Base-by-base conservation (phyloP, 2,797 vertebrate species). In the Adelosebastes latens region DNA sequence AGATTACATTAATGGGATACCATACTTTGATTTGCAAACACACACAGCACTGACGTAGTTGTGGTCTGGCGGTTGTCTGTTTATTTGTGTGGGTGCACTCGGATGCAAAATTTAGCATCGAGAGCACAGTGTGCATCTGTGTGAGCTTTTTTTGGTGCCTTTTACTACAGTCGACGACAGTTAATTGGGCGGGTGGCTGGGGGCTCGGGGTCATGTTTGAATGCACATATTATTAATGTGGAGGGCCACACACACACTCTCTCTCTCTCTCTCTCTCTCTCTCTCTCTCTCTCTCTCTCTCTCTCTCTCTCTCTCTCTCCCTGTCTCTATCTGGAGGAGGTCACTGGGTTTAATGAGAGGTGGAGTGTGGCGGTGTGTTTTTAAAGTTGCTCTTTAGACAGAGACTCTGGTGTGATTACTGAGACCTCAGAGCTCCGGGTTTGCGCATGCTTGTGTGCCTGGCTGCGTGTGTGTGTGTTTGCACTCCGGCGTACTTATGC, bases 341-440 rank as follows among this genome's bases (percentile, higher is more conserved):
- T 95, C 94, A 91, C 52, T 32, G 90, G 87, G 94, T 95, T 95
- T 95, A 95, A 93, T 91, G 89, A 93, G 89, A 93, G 90, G 85
- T 92, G 87, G 93, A 93, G 92, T 87, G 89, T 87, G 91, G 91
- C 86, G 76, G 84, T 73, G 78, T 76, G 79, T 91, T 91, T 89
- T 84, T 81, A 91, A 91, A 93, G 85, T 88, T 67, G 85, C 84
- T 91, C 91, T 89, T 93, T 79, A 93, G 92, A 93, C 88, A 88
- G 92, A 88, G 90, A 75, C 80, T 86, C 42, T 25, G 72, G 87
- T 91, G 88, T 91, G 88, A 92, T 93, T 91, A 88, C 85, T n/a
- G 75, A 90, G 86, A 90, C 90, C 89, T 92, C 88, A 89, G 85
- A 81, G 85, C 83, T 75, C 80, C 3, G 61, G 84, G 80, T 88